phyloP scores from a whole-genome alignment of 1,140 invertebrate species.

The Eulimnadia texana region DNA sequence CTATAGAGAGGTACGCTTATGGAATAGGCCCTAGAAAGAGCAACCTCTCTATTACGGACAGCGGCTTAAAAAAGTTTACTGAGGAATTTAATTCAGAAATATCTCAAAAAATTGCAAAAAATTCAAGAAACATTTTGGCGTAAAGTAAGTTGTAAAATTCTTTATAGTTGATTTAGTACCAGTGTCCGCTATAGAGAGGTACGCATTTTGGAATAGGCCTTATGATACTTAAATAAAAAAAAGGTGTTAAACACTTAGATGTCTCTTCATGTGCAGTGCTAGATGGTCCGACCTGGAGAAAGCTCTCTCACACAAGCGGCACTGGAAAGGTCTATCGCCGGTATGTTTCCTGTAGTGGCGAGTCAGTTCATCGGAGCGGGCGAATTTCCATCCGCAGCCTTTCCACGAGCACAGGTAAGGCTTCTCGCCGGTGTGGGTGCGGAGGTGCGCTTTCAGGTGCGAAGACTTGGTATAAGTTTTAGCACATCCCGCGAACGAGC shows the following conservation, averaged over 20 bases:
- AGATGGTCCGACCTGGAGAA: slow-evolving; percentile 48
- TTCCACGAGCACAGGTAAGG: slow-evolving; percentile 69
- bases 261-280: slow-evolving; percentile 46
- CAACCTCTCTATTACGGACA: too few species aligned
- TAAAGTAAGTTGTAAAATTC: too few species aligned
- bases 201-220: too few species aligned
- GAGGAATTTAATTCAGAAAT: too few species aligned
- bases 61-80: too few species aligned
- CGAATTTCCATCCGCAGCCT: slow-evolving; percentile 54
- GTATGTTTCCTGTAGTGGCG: slow-evolving; percentile 43
- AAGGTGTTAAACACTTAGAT: slow-evolving; percentile 29
- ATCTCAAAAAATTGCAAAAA: too few species aligned
- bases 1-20: too few species aligned
- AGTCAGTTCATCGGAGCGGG: slow-evolving; percentile 49
- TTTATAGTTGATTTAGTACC: too few species aligned
- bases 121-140: too few species aligned
- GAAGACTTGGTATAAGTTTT: slow-evolving; percentile 55
- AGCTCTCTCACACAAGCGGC: slow-evolving; percentile 40
- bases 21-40: too few species aligned
- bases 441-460: slow-evolving; percentile 49
- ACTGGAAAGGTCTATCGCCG: slow-evolving; percentile 41
- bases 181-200: too few species aligned
- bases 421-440: slow-evolving; percentile 48
- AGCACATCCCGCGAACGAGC: slow-evolving; percentile 42
- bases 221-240: too few species aligned